Base-by-base conservation (phyloP, 2,113 vertebrate genomes). In the Archilochus colubris region DNA sequence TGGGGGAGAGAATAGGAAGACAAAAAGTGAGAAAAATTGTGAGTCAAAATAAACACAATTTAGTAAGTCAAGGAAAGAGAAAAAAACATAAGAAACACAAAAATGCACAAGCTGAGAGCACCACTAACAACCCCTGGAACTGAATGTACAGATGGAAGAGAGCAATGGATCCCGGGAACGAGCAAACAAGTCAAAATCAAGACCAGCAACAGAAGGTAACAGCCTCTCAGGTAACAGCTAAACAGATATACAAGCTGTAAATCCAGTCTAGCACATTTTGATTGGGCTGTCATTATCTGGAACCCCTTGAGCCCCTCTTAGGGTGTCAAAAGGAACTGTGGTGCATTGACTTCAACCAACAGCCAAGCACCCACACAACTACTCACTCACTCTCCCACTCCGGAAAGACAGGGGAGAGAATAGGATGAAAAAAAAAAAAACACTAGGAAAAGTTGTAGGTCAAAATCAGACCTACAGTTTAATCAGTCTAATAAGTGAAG, bases 391-490 rank as follows among this genome's bases (percentile, higher is more conserved):
- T 28, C 50, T 38, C 5, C 25, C 2, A 2, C 5, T 74, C 11
- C 36, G 82, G 25, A 2, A 20, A 12, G 12, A 48, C 1, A 46
- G 14, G 9, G 9, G 5, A 1, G 2, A 44, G 3, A 85, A 66
- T 0, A 79, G 5, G 19, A 82, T 59, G 12, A 31, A 59, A 83
- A 80, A 90, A 40, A 40, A 33, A 83, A 80, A 90, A 40, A 28
- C 15, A 74, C 10, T 57, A 40, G 33, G 19, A 94, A 46, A 70
- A 62, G 8, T 53, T 58, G 13, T 58, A 6, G 2, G 25, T 54
- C 20, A 33, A 58, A 9, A 31, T 4, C 57, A 79, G 5, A 38
- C 9, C 33, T 33, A 33, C 33, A 33, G 33, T 33, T 33, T 33
- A 33, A 33, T 33, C 33, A 44, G 30, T 5, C 70, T 43, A 66